Percentiles rank a stretch among this genome's conserved stretches.
Conservation (phyloP, 2,113 vertebrate species). For the Lepus americanus region DNA sequence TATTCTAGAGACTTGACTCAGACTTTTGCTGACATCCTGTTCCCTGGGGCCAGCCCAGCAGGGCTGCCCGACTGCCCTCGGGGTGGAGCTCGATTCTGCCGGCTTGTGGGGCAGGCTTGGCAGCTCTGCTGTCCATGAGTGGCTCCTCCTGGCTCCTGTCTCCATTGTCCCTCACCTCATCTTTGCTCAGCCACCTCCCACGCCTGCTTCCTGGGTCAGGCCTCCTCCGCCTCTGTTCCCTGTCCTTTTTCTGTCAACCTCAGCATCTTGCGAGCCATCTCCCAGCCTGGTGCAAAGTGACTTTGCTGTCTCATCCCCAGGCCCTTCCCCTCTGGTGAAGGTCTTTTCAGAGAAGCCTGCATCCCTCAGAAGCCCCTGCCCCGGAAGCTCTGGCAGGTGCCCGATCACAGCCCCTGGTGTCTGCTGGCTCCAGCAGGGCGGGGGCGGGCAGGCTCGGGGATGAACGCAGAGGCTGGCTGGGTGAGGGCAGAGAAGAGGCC, state of each 20-base stretch:
- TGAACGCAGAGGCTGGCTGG: neutral
- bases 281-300: conserved; percentile 12
- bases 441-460: neutral
- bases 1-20: neutral
- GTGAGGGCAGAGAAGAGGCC: neutral
- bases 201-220: no score
- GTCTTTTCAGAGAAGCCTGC: neutral
- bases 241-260: neutral
- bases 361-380: neutral
- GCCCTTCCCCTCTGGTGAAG: neutral
- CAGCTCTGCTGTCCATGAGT: fast-evolving
- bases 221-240: neutral
- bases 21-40: neutral
- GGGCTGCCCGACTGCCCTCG: neutral
- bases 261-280: neutral
- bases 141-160: neutral
- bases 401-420: neutral
- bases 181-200: neutral
- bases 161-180: neutral
- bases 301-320: neutral
- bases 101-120: neutral
- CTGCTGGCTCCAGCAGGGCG: neutral
- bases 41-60: neutral
- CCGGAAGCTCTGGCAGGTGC: neutral
- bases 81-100: neutral